Evolutionary conservation across 2,888 invertebrate genomes (phyloP).

Genomic region (Flabesymbios commensalis): DNA sequence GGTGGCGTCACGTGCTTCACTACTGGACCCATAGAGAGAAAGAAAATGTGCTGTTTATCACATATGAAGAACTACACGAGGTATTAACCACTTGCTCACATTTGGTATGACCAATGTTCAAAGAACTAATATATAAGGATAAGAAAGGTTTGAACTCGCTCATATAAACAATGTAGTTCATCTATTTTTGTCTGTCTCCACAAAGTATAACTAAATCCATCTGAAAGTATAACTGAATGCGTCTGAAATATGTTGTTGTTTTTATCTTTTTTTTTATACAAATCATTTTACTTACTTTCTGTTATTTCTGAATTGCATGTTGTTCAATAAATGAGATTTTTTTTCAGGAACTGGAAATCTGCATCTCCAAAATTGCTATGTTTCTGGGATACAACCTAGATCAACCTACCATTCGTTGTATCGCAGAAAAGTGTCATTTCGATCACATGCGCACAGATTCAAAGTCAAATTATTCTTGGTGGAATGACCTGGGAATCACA

Average conservation of each 20-base stretch:
- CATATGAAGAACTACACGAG: constrained; percentile 81
- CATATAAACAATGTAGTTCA: too few relatives aligned
- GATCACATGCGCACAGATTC: constrained; percentile 81
- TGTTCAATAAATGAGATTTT: not conserved
- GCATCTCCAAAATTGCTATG: constrained; percentile 63
- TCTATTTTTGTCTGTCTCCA: too few relatives aligned
- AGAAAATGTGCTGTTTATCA: constrained; percentile 76
- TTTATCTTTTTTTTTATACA: too few relatives aligned
- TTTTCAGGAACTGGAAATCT: constrained; percentile 12
- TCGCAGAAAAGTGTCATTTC: constrained; percentile 78
- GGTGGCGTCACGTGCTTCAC: constrained; percentile 55
- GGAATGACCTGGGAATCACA: constrained; percentile 60
- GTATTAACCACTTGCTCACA: constrained; percentile 40
- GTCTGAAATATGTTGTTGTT: too few relatives aligned
- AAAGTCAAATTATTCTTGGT: constrained; percentile 70
- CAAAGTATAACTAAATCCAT: too few relatives aligned
- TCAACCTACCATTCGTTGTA: constrained; percentile 70
- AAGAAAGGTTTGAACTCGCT: too few relatives aligned
- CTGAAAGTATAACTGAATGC: too few relatives aligned
- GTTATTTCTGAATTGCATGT: too few relatives aligned
- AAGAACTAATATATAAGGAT: too few relatives aligned
- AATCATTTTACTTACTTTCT: too few relatives aligned
- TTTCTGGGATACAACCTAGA: constrained; percentile 64
- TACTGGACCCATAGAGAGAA: constrained; percentile 76
- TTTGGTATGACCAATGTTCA: too few relatives aligned